A percentile compares a stretch with the other conserved stretches of the same genome.
Conservation (phyloP, 2,113 vertebrate genomes). For the Podilymbus podiceps region DNA sequence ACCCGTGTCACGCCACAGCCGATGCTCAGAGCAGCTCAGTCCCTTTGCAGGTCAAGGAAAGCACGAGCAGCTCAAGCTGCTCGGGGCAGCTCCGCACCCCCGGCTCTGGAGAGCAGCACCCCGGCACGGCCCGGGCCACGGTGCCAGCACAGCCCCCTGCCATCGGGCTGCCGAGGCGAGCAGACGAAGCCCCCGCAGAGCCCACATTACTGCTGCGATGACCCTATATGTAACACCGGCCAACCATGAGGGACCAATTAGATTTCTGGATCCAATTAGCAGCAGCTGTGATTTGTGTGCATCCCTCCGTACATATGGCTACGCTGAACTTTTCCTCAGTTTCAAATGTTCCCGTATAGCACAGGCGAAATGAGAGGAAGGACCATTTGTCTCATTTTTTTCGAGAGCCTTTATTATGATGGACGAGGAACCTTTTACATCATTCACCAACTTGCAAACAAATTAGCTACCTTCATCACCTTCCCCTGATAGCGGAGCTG, state of each 20-base stretch:
- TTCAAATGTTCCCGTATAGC: slow-evolving; percentile 1
- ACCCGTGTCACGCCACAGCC: accelerated
- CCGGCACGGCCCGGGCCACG: accelerated
- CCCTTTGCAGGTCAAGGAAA: not conserved
- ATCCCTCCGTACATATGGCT: slow-evolving; percentile 46
- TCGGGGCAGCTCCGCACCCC: not conserved
- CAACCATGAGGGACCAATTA: slow-evolving; percentile 60
- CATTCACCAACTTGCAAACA: slow-evolving; percentile 55
- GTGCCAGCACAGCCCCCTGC: not conserved
- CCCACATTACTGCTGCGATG: not conserved
- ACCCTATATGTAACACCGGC: not conserved
- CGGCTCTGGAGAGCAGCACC: not conserved
- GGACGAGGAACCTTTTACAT: slow-evolving; percentile 58
- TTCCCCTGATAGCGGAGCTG: slow-evolving; percentile 18
- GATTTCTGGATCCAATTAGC: slow-evolving; percentile 62
- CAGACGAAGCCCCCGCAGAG: accelerated
- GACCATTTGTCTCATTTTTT: slow-evolving; percentile 40
- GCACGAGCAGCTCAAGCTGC: not conserved
- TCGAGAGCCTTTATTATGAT: slow-evolving; percentile 48
- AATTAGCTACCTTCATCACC: slow-evolving; percentile 60
- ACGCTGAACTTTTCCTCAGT: slow-evolving; percentile 44
- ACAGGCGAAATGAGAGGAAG: not conserved
- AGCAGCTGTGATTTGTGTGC: slow-evolving; percentile 72
- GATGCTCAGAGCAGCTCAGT: not conserved
- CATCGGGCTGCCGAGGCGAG: not conserved